Conservation (phyloP, 64 coral and sea anemone species). For the Anthopleura sola region DNA sequence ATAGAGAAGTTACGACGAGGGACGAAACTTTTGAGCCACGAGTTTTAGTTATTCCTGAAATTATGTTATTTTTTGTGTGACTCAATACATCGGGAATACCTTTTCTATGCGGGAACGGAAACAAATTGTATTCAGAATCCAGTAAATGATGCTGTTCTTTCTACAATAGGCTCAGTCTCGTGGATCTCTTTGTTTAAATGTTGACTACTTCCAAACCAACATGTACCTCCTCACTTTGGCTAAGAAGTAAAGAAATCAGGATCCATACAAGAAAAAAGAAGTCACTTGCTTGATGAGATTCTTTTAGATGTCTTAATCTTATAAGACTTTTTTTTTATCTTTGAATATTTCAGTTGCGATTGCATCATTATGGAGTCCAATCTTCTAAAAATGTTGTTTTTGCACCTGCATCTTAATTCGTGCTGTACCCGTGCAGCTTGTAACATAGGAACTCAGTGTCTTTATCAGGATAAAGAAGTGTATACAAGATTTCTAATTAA, state of each 20-base stretch:
- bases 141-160: background rate
- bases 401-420: background rate
- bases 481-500: background rate
- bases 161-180: background rate
- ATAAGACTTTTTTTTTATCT: background rate
- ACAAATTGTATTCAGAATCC: background rate
- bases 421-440: background rate
- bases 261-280: background rate
- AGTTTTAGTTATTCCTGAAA: background rate
- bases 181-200: conserved; percentile 4
- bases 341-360: background rate
- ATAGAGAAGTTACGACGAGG: background rate
- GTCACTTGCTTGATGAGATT: background rate
- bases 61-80: background rate
- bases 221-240: background rate
- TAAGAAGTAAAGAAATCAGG: background rate
- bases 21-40: background rate
- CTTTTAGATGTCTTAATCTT: background rate
- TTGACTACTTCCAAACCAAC: background rate
- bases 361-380: background rate
- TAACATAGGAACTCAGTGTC: background rate
- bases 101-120: background rate
- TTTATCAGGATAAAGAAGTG: background rate
- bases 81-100: background rate
- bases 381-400: background rate